phyloP scores from a whole-genome alignment of 2,797 vertebrate genomes.

The Semaprochilodus insignis region DNA sequence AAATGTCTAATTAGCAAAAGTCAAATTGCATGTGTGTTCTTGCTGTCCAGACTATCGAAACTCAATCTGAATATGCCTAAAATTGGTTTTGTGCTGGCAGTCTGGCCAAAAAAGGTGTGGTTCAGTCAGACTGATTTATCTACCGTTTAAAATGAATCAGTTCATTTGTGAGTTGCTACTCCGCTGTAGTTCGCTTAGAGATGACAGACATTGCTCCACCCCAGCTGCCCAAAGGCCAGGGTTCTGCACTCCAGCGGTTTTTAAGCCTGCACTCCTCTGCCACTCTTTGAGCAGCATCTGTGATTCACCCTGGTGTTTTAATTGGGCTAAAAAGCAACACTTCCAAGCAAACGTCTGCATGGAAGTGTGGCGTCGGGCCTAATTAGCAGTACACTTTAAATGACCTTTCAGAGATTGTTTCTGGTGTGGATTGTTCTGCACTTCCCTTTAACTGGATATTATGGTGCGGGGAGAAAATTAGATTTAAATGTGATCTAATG shows the following conservation, averaged over 20 bases:
- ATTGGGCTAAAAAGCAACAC: constrained; percentile 51
- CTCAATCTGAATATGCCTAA: no score
- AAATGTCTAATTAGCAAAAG: no score
- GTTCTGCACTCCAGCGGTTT: constrained; percentile 17
- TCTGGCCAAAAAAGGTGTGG: no score
- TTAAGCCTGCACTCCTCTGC: constrained; percentile 5
- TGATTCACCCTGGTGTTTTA: constrained; percentile 45
- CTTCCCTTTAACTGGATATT: constrained; percentile 3
- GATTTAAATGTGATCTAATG: constrained; percentile 27
- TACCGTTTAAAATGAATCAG: no score
- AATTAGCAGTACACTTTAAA: constrained; percentile 40
- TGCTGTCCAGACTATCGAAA: no score
- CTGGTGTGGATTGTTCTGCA: constrained; percentile 21
- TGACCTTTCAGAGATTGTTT: constrained; percentile 38
- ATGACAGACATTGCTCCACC: constrained; percentile 28
- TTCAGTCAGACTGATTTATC: no score
- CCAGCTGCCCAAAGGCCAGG: constrained; percentile 38
- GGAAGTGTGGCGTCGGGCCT: constrained; percentile 36
- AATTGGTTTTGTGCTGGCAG: no score
- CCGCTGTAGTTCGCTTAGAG: neutral
- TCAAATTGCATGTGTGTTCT: no score
- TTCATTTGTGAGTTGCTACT: no score
- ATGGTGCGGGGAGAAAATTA: neutral
- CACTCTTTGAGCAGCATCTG: constrained; percentile 10
- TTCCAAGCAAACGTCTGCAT: constrained; percentile 29